Evolutionary conservation across 1,140 invertebrate species (phyloP), one percentile per base, ranked within the genome.

Genomic region (Wiebesia pumilae): DNA sequence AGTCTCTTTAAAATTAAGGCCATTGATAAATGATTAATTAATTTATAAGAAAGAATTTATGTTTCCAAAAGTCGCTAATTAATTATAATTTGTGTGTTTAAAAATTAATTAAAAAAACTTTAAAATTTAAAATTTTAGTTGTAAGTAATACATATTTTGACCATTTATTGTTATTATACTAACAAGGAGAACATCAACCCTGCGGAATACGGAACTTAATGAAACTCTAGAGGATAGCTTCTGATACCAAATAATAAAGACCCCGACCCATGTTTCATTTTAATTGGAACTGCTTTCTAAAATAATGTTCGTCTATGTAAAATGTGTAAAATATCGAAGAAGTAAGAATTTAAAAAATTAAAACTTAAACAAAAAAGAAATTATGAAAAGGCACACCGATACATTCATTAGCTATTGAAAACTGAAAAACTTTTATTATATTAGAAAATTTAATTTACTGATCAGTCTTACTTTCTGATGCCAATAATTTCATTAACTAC

Each of bases 191-290:
- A 24, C 47, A 80, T 35, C 51, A 62, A 78, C 24, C 71, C 71
- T 51, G 43, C 30, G 43, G 75, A 78, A 51, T 51, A 78, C 27
- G 75, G 35, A 51, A 47, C 43, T 24, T 78, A 78, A 78, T 78
- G 43, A 78, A 51, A 78, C 75, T 51, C 43, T 51, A 78, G 43
- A 43, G 40, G 40, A 43, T 30, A 51, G 24, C n/a, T 78, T 78
- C 75, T 51, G 75, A 19, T n/a, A 78, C 43, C 40, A 78, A 78
- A 47, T 78, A 78, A 78, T 51, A 43, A 78, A 78, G 40, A 47
- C 27, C 1, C 35, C 43, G 19, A 21, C 24, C 43, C 40, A 51
- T 78, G 47, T 47, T 51, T 78, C 75, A 78, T 78, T 78, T 51
- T 78, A 78, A 78, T 78, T n/a, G 35, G n/a, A 30, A 12, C 75